Evolutionary conservation across 2,888 invertebrate genomes (phyloP).

Genomic region (Erpobdella octoculata): DNA sequence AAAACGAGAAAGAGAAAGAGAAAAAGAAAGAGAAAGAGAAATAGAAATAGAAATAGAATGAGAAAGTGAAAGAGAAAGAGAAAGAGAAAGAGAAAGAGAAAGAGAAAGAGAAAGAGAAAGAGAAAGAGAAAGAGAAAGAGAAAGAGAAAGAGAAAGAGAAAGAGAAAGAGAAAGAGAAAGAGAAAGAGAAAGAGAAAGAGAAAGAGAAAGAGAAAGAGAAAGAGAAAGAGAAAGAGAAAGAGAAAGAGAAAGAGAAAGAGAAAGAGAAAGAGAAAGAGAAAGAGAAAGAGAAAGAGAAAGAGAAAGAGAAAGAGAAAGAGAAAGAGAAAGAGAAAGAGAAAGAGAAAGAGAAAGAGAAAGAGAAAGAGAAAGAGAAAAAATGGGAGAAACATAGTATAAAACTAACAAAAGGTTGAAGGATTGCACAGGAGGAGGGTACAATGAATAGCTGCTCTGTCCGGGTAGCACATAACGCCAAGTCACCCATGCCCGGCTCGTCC

Average conservation of each 20-base stretch:
- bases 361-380: background rate
- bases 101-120: background rate
- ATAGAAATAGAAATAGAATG: no score
- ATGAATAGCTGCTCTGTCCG: no score
- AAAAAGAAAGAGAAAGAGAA: no score
- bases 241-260: background rate
- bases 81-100: background rate
- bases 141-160: background rate
- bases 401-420: background rate
- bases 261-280: background rate
- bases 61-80: background rate
- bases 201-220: slow-evolving; percentile 7
- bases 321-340: background rate
- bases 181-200: slow-evolving; percentile 2
- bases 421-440: background rate
- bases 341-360: background rate
- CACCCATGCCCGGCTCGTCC: no score
- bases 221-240: slow-evolving; percentile 7
- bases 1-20: no score
- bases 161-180: background rate
- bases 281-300: background rate
- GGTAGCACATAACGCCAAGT: no score
- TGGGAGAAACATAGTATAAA: background rate
- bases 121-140: background rate
- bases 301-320: background rate